Conservation (phyloP, 2,113 vertebrate genomes). For the Fulmarus glacialis region DNA sequence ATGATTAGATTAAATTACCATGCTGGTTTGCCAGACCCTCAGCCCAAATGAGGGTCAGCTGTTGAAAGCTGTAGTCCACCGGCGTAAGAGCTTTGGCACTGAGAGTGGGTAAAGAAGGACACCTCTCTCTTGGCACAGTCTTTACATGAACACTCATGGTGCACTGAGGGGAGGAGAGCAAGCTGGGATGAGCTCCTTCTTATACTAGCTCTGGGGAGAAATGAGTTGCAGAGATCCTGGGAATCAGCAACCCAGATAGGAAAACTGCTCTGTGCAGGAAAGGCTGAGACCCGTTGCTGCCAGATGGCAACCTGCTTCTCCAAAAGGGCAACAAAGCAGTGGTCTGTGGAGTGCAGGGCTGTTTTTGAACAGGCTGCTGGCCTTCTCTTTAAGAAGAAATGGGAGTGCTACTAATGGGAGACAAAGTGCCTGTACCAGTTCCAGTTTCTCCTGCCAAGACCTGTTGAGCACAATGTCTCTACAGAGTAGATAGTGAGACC, state of each 20-base stretch:
- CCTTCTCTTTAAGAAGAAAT: background rate
- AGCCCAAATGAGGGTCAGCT: background rate
- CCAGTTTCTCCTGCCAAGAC: background rate
- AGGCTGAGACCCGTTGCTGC: background rate
- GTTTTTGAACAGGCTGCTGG: background rate
- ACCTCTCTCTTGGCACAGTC: background rate
- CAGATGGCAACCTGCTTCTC: background rate
- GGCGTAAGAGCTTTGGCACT: background rate
- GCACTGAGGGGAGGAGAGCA: background rate
- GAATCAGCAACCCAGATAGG: background rate
- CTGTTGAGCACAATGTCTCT: background rate
- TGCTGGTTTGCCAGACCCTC: background rate
- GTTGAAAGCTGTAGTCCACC: background rate
- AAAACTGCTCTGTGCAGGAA: background rate
- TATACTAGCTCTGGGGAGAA: background rate
- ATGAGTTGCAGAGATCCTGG: background rate
- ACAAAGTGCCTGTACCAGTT: too few relatives aligned
- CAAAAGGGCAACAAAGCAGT: background rate
- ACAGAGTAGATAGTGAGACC: background rate
- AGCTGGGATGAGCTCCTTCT: background rate
- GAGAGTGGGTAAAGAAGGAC: background rate
- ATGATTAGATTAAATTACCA: background rate
- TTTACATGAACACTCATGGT: background rate
- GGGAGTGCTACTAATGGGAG: accelerated
- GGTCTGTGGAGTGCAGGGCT: background rate